Evolutionary conservation across 1,140 invertebrate genomes (phyloP).

Genomic region (Caerostris darwini): DNA sequence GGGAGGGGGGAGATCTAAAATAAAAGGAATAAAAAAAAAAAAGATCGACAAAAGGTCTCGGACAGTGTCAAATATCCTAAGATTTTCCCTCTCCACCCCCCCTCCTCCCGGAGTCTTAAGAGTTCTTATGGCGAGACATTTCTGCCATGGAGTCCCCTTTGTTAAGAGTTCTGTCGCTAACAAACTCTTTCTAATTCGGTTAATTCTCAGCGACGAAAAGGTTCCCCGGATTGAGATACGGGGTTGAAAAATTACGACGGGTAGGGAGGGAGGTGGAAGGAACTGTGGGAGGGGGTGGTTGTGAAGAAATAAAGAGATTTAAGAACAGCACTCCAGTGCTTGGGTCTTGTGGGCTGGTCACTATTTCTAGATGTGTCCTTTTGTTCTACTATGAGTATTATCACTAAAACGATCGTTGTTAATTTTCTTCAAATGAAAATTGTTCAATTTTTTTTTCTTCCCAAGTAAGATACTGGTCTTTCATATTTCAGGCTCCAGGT

Average conservation of each 20-base stretch:
- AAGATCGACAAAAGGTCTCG: neutral
- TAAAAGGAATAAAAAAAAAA: constrained; percentile 58
- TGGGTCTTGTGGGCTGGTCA: neutral
- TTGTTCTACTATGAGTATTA: neutral
- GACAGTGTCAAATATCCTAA: constrained; percentile 71
- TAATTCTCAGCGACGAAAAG: constrained; percentile 69
- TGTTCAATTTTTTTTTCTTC: no score
- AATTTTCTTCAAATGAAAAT: no score
- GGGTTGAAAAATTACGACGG: constrained; percentile 42
- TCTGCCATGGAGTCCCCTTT: neutral
- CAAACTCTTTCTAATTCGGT: constrained; percentile 68
- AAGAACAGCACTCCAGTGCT: neutral
- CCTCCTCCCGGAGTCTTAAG: neutral
- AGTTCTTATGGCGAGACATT: neutral
- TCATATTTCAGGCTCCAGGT: no score
- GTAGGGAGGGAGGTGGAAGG: neutral
- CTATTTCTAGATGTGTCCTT: neutral
- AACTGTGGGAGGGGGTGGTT: neutral
- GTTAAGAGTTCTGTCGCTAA: constrained; percentile 41
- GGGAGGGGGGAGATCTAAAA: neutral
- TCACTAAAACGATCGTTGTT: no score
- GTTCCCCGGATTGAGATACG: constrained; percentile 42
- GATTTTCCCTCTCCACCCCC: neutral
- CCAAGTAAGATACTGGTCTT: no score
- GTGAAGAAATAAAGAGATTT: neutral